Base-by-base conservation (phyloP, 2,888 invertebrate genomes). In the Lycaena phlaeas region DNA sequence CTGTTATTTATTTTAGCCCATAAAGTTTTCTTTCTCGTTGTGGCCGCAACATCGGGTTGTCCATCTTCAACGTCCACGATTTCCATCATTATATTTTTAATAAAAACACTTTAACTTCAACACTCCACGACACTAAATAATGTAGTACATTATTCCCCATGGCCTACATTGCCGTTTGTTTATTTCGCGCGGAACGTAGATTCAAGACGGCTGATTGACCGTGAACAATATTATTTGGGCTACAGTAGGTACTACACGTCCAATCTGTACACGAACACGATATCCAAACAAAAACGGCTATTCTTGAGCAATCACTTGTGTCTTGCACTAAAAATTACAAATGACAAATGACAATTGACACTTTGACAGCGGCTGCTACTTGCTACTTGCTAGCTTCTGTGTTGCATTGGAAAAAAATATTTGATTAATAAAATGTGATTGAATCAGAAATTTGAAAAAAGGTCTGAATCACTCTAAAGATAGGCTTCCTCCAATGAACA, bases 1-100 rank as follows among this genome's bases (percentile, higher is more conserved):
- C 64, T 76, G 59, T 71, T 85, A 69, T 82, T 85, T 73, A 85
- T 76, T 75, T 82, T 85, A 64, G 81, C 62, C 76, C 85, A 85
- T 52, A 85, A 66, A 74, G 62, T 74, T 68, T 81, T 81, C 70
- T 85, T 85, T 67, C 77, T 71, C 45, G 68, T 65, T 55, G 59
- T 70, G 61, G 64, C 69, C 49, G 64, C 57, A 40, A 72, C 63
- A 56, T 85, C 85, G 48, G 72, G 55, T 52, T 73, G 74, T 56
- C 81, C 73, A 57, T 76, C 76, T 63, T 85, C 85, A 26, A 85
- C 60, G 68, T 82, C 77, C 56, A 76, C 74, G 52, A 73, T 73
- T 67, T 85, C 85, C 85, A 85, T 85, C 50, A 51, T 59, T 59
- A 56, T 44, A 47, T 46, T 52, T 45, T 44, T 45, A 46, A 52